phyloP scores from a whole-genome alignment of 92 coral and sea anemone species.

The Heteractis magnifica region DNA sequence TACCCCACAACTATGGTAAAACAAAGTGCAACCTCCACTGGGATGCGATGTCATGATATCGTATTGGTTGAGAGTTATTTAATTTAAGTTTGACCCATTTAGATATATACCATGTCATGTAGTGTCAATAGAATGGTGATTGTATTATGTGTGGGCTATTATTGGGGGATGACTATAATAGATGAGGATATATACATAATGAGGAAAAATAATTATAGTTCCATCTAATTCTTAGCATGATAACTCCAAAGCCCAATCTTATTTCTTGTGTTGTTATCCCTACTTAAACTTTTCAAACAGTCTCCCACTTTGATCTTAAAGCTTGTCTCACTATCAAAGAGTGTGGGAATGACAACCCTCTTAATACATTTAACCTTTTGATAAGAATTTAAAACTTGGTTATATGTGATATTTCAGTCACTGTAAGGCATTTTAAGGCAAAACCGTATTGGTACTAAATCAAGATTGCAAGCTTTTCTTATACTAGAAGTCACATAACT shows the following conservation, averaged over 20 bases:
- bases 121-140: neutral
- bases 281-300: constrained; percentile 7
- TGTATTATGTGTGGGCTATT: constrained; percentile 3
- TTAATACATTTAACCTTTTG: neutral
- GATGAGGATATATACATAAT: neutral
- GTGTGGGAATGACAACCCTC: neutral
- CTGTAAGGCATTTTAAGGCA: no score
- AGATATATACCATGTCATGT: neutral
- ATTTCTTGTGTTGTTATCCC: neutral
- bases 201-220: neutral
- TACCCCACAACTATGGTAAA: neutral
- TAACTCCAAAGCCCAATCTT: neutral
- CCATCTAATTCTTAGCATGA: neutral
- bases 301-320: constrained; percentile 6
- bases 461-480: no score
- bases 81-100: constrained; percentile 4
- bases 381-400: neutral
- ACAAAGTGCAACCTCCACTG: neutral
- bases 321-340: neutral
- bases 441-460: no score
- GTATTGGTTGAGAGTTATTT: neutral
- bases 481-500: no score
- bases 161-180: neutral
- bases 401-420: neutral
- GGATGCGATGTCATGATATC: neutral